Evolutionary conservation across 1,140 invertebrate species (phyloP), one percentile per base, ranked within the genome.

Genomic region (Odontomachus brunneus): DNA sequence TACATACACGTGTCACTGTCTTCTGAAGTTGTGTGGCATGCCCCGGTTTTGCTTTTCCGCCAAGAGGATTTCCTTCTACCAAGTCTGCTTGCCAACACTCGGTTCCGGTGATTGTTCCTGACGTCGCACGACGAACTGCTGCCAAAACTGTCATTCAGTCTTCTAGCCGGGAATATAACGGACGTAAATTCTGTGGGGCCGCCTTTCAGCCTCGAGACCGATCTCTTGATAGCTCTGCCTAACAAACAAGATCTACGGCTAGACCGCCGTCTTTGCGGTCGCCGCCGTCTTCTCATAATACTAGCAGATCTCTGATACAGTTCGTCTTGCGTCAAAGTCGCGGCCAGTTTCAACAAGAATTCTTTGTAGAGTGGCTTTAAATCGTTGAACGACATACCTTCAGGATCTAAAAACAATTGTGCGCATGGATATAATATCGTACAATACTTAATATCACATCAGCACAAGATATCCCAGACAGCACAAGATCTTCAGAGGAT

Each of bases 311-410:
- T 96, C 90, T 98, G 97, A 91, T 98, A 98, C 71, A 98, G 94
- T 93, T 98, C 97, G 88, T 98, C 98, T 93, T 98, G 97, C 22
- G 97, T 98, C 22, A 98, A 93, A 0, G 97, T 98, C 0, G 98
- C 96, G 0, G 97, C 97, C 69, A 98, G 94, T 94, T 98, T 98
- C 57, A 98, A 91, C 29, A 98, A 93, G 89, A 98, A 97, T 94
- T 98, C 97, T 92, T 98, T 97, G 91, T 98, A 98, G 53, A 98
- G 97, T 3, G 98, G 97, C 92, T 98, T 98, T 63, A 98, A 94
- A 87, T 98, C 97, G 93, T 98, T 98, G 93, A 98, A 98, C 24
- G 97, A 98, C 97, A 98, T 98, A 65, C 98, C 97, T 91, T 98
- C 97, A 0, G 97, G 96, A 94, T 98, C 97, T 94, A 80, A 19